Evolutionary conservation across 1,140 invertebrate genomes (phyloP).

Genomic region (Zaprionus davidi): DNA sequence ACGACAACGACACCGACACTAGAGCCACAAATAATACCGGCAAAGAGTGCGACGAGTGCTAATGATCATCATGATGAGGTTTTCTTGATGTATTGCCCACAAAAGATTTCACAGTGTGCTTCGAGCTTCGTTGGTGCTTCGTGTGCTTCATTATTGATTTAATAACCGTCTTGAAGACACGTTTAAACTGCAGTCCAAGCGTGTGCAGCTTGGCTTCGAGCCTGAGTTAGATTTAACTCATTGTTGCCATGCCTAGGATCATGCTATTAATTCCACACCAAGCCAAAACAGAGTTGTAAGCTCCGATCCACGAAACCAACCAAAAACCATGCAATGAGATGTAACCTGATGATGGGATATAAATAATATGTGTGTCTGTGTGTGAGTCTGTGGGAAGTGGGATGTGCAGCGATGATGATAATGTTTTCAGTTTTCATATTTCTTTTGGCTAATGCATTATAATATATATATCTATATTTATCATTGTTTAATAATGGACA

Average conservation of each 20-base stretch:
- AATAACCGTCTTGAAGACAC: constrained; percentile 82
- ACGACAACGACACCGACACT: constrained; percentile 38
- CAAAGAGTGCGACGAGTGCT: constrained; percentile 58
- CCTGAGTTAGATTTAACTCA: constrained; percentile 53
- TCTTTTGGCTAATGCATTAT: constrained; percentile 19
- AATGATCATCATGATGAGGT: constrained; percentile 65
- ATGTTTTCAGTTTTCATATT: constrained; percentile 37
- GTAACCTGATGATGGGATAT: constrained; percentile 32
- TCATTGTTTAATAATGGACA: constrained; percentile 29
- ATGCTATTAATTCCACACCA: constrained; percentile 73
- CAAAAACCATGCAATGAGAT: constrained; percentile 59
- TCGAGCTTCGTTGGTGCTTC: constrained; percentile 62
- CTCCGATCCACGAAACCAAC: not conserved
- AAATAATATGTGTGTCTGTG: constrained; percentile 4
- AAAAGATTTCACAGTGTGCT: constrained; percentile 35
- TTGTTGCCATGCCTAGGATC: constrained; percentile 66
- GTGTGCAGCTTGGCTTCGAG: constrained; percentile 49
- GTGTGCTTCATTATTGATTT: constrained; percentile 84
- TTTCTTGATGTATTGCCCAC: constrained; percentile 38
- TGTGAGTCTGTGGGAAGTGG: constrained; percentile 19
- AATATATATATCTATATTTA: constrained; percentile 20
- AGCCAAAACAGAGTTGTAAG: constrained; percentile 50
- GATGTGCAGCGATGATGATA: constrained; percentile 49
- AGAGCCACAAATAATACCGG: constrained; percentile 29
- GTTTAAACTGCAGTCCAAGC: constrained; percentile 71